Evolutionary conservation across 2,888 invertebrate genomes (phyloP), one percentile per base, ranked within the genome.

Genomic region (Branchellion lobata): DNA sequence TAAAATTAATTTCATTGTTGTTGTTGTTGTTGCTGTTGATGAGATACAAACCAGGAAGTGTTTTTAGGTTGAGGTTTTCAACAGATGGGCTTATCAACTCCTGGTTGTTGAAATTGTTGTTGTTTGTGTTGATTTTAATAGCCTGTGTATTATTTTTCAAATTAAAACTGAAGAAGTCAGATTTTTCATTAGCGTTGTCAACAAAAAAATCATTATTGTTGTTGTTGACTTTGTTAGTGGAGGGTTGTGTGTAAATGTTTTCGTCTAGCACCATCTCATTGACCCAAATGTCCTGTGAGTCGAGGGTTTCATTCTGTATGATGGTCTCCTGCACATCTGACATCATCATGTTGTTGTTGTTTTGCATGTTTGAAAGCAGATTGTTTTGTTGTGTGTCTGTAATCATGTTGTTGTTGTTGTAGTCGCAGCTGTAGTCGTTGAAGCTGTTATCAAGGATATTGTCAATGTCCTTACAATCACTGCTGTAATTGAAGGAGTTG

Each of bases 321-420:
- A 8, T 57, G n/a, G n/a, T n/a, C n/a, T n/a, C n/a, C n/a, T n/a
- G n/a, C n/a, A n/a, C n/a, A n/a, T n/a, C n/a, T n/a, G n/a, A n/a
- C n/a, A n/a, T n/a, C n/a, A n/a, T n/a, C n/a, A 47, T 14, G 47
- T 14, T 47, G 18, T 14, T 47, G 47, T 47, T 47, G 18, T 47
- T 47, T 47, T 47, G 47, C 18, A 18, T 18, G 47, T 47, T 47
- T 8, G 18, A 18, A 14, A 18, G 47, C 18, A 18, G 8, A 18
- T 8, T 47, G 47, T 57, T 57, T 24, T 57, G 61, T 57, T 57
- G 61, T 57, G 5, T 24, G n/a, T 57, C 3, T 18, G 21, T 5
- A 57, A 57, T 57, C 21, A 57, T 57, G 61, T 57, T 57, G 61
- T 57, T 57, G 61, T 57, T 57, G 61, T 57, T 57, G 61, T 18